Conservation (phyloP, 2,113 vertebrate genomes). For the Sinocyclocheilus rhinocerous region DNA sequence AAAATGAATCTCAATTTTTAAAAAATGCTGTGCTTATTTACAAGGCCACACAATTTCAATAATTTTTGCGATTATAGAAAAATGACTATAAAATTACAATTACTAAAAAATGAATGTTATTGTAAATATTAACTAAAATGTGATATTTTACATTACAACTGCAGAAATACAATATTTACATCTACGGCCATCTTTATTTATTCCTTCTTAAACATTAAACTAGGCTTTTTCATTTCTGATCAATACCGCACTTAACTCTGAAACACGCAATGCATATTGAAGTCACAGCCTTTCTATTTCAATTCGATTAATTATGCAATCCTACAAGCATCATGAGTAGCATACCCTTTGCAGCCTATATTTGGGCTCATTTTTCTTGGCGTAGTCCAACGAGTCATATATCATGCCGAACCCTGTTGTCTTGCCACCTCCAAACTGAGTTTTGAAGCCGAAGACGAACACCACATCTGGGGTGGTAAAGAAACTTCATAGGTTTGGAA, state of each 20-base stretch:
- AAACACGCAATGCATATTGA: too few species aligned
- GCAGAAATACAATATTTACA: neutral
- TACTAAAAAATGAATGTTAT: neutral
- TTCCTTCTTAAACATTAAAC: neutral
- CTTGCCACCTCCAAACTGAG: slow-evolving; percentile 97
- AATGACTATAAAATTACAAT: neutral
- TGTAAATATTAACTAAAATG: neutral
- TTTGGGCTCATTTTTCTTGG: slow-evolving; percentile 99
- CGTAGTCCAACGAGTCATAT: slow-evolving; percentile 97
- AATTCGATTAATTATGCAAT: neutral
- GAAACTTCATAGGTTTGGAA: too few species aligned
- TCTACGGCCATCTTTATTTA: neutral
- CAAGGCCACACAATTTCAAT: neutral
- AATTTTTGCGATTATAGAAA: neutral
- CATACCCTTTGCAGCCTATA: slow-evolving; percentile 94
- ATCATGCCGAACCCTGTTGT: slow-evolving; percentile 99
- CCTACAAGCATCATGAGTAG: neutral
- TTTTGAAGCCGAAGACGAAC: slow-evolving; percentile 97
- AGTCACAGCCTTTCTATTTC: neutral
- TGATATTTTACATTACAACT: neutral
- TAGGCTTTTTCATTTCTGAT: neutral
- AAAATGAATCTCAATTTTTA: neutral
- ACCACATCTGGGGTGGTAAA: slow-evolving; percentile 91
- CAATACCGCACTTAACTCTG: neutral
- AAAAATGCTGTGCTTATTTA: neutral